Base-by-base conservation (phyloP, 2,888 invertebrate genomes). In the Drosophila fungiperda region DNA sequence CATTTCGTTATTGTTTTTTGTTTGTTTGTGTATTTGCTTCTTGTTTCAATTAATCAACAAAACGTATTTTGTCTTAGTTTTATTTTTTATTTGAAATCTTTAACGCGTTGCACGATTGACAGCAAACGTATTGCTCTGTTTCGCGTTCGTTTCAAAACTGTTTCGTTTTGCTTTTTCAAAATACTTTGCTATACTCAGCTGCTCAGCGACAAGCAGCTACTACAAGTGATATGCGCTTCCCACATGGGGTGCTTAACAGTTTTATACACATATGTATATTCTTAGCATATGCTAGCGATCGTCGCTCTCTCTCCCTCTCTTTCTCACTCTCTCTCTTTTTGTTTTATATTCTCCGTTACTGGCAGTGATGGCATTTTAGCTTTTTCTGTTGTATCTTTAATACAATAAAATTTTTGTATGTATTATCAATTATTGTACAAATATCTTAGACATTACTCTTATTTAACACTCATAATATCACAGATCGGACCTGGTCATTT, bases 141-240 rank as follows among this genome's bases (percentile, higher is more conserved):
- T 83, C 80, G 80, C 91, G 83, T 85, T 77, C 80, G 82, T 79
- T 87, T 91, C 80, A 67, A 86, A 92, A 91, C 91, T 91, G 82
- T 84, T 86, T 72, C 67, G 77, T 58, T 69, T 70, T 66, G 77
- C 60, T 72, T 81, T 83, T 77, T 68, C 70, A 81, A 85, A 81
- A 78, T 76, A 73, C 83, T 80, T 77, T 75, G 72, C 76, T 77
- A 76, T 57, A 62, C 55, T 52, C 61, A 62, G 53, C 61, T 58
- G 49, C 15, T 23, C 48, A 48, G 50, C 57, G 15, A 57, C 32
- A 12, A n/a, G 42, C 29, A 29, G 29, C 29, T 29, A 29, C 57
- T 20, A 57, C 32, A n/a, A n/a, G 42, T 42, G 55, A 57, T 68
- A 50, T 40, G 52, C 59, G 68, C 58, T 63, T 52, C 61, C 49